Evolutionary conservation across 2,888 invertebrate genomes (phyloP).

Genomic region (Lasioglossum morio): DNA sequence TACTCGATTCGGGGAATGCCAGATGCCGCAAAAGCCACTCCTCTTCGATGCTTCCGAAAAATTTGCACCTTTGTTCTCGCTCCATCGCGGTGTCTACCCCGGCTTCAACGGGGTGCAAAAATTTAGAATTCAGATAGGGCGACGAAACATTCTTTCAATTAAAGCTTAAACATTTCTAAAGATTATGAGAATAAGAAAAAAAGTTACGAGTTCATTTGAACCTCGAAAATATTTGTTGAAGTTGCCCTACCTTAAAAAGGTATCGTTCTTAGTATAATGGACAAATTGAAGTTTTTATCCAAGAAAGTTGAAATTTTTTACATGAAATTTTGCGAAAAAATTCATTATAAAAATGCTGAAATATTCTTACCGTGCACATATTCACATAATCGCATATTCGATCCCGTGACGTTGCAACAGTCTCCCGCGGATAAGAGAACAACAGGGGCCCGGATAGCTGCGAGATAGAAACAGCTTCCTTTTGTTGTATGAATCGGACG

Average conservation of each 20-base stretch:
- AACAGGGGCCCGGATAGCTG: not conserved
- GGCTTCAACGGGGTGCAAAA: not conserved
- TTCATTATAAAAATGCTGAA: not conserved
- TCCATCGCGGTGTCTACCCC: not conserved
- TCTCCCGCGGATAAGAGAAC: not conserved
- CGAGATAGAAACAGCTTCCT: constrained; percentile 4
- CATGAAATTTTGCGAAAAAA: not conserved
- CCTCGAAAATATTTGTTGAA: not conserved
- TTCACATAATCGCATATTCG: constrained; percentile 2
- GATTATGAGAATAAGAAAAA: too few relatives aligned
- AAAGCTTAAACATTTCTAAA: not conserved
- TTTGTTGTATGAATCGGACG: constrained; percentile 13
- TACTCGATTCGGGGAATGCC: not conserved
- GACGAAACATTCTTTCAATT: not conserved
- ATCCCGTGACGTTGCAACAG: constrained; percentile 23
- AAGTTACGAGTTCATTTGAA: not conserved
- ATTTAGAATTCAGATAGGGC: not conserved
- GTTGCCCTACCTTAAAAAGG: not conserved
- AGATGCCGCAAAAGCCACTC: constrained; percentile 4
- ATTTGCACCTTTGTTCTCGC: constrained; percentile 30
- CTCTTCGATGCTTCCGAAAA: constrained; percentile 42
- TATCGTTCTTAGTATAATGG: not conserved
- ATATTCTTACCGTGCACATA: not conserved
- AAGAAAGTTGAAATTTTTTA: not conserved
- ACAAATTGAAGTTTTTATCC: not conserved